Conservation (phyloP, 2,797 vertebrate species). For the Perodicticus potto region DNA sequence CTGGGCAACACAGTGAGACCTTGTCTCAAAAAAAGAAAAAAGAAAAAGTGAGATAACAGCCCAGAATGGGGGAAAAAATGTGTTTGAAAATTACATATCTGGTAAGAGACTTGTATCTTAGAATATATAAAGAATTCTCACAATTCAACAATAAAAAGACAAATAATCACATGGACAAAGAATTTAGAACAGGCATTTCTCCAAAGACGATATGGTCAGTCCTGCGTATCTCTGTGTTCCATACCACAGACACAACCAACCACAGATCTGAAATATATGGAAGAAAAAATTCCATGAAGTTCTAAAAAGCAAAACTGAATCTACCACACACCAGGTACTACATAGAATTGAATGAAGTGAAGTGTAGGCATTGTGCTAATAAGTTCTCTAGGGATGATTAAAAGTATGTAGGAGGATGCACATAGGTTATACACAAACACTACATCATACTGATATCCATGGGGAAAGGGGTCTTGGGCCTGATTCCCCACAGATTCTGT, state of each 20-base stretch:
- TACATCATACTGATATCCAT: not conserved
- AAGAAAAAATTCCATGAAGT: not conserved
- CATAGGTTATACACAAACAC: not conserved
- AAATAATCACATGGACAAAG: not conserved
- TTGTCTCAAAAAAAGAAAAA: too few relatives aligned
- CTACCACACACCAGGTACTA: not conserved
- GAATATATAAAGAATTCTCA: not conserved
- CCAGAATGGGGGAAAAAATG: not conserved
- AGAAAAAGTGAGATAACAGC: not conserved
- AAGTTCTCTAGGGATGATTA: not conserved
- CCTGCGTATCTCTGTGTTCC: not conserved
- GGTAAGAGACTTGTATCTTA: not conserved
- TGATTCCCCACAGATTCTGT: not conserved
- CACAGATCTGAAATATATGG: not conserved
- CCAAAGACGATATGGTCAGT: not conserved
- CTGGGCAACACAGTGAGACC: too few relatives aligned
- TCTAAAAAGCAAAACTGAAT: not conserved
- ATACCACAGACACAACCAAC: not conserved
- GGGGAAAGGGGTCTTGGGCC: not conserved
- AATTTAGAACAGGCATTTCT: not conserved
- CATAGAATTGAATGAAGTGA: not conserved
- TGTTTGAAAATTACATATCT: not conserved
- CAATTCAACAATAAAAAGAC: not conserved
- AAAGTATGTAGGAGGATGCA: not conserved
- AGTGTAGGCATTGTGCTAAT: not conserved